A percentile compares a stretch with the other conserved stretches of the same genome.
phyloP scores from a whole-genome alignment of 2,888 invertebrate species.

The Folsomia manolachei region DNA sequence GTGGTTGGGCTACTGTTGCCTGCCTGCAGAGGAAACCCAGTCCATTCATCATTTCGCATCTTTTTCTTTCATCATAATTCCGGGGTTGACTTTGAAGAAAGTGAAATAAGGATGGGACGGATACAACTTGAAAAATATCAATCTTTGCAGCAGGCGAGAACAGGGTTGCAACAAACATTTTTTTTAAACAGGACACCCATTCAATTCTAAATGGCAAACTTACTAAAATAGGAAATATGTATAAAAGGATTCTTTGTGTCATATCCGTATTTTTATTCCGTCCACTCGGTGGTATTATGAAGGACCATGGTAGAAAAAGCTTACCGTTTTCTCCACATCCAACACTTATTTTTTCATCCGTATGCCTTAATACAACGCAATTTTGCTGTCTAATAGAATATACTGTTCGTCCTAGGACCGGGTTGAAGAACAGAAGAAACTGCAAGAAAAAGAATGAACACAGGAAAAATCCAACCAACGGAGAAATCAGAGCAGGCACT shows the following conservation, averaged over 20 bases:
- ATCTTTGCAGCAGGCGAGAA: neutral
- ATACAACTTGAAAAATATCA: neutral
- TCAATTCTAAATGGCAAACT: neutral
- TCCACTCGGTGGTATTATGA: too few relatives aligned
- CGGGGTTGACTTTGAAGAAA: neutral
- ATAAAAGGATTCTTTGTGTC: neutral
- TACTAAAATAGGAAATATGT: too few relatives aligned
- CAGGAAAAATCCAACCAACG: neutral
- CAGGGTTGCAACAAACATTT: neutral
- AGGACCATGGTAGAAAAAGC: too few relatives aligned
- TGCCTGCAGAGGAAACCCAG: neutral
- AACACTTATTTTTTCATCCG: neutral
- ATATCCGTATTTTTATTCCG: neutral
- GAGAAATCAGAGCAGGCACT: neutral
- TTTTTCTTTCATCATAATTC: neutral
- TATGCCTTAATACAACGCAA: neutral
- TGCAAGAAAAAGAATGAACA: neutral
- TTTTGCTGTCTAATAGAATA: neutral
- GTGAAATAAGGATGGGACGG: neutral
- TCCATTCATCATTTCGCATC: slow-evolving; percentile 3
- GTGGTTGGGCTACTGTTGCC: neutral
- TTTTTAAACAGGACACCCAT: neutral
- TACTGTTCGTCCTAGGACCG: too few relatives aligned
- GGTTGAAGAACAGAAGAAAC: too few relatives aligned
- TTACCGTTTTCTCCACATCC: neutral